Evolutionary conservation across 2,797 vertebrate genomes (phyloP).

Genomic region (Uromys caudimaculatus): DNA sequence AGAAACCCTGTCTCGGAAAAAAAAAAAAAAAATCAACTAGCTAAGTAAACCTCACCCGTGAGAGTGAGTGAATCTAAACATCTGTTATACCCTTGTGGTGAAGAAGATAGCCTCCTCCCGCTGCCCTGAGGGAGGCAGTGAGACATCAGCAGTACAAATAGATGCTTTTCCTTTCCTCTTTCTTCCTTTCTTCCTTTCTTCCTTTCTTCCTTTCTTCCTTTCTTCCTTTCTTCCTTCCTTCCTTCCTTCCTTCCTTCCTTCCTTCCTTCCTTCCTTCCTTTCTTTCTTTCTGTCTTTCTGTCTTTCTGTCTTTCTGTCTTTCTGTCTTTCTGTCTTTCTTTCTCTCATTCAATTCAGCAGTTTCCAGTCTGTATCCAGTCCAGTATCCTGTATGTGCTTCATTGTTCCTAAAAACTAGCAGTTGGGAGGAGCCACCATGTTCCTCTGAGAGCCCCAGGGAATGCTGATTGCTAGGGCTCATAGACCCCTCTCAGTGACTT

Average conservation of each 20-base stretch:
- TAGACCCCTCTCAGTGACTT: not conserved
- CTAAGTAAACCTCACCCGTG: not conserved
- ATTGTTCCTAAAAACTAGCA: not conserved
- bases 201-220: accelerated
- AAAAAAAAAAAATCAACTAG: not conserved
- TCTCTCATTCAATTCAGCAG: not conserved
- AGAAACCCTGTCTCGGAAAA: too few species aligned
- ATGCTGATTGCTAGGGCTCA: not conserved
- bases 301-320: accelerated
- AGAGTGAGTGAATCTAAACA: constrained; percentile 10
- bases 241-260: too few species aligned
- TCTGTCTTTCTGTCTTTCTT: accelerated
- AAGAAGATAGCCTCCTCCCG: not conserved
- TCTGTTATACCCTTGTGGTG: not conserved
- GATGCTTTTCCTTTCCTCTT: too few species aligned
- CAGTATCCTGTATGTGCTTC: not conserved
- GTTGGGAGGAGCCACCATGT: not conserved
- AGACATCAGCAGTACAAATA: not conserved
- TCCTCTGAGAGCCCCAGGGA: not conserved
- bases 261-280: accelerated
- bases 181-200: accelerated
- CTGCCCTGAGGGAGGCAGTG: not conserved
- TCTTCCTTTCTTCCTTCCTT: accelerated
- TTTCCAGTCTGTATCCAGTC: not conserved
- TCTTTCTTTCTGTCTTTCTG: accelerated